Evolutionary conservation across 2,888 invertebrate genomes (phyloP).

Genomic region (Eupeodes luniger): DNA sequence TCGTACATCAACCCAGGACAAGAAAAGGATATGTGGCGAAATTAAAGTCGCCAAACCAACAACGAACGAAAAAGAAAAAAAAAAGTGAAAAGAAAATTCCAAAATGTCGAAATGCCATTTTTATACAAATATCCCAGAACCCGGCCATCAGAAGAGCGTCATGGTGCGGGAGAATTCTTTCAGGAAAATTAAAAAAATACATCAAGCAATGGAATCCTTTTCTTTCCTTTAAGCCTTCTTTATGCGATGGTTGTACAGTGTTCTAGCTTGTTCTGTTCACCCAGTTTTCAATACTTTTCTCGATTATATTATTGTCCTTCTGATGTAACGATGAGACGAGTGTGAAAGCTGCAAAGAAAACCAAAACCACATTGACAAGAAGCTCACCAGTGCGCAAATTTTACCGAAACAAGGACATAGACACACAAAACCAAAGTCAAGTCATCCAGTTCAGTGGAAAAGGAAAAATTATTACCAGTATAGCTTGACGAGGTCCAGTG

Average conservation of each 20-base stretch:
- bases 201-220: slow-evolving; percentile 46
- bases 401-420: slow-evolving; percentile 37
- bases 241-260: background rate
- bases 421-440: slow-evolving; percentile 55
- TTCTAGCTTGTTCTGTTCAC: background rate
- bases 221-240: slow-evolving; percentile 14
- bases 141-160: no score
- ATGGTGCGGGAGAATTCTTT: slow-evolving; percentile 46
- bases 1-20: slow-evolving; percentile 27
- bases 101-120: slow-evolving; percentile 55
- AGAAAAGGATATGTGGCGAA: slow-evolving; percentile 42
- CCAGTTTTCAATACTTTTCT: slow-evolving; percentile 30
- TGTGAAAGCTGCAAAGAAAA: slow-evolving; percentile 16
- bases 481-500: slow-evolving; percentile 43
- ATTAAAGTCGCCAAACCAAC: slow-evolving; percentile 59
- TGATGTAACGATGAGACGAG: slow-evolving; percentile 4
- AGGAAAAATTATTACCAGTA: slow-evolving; percentile 54
- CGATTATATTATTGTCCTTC: slow-evolving; percentile 49
- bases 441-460: slow-evolving; percentile 61
- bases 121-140: slow-evolving; percentile 6
- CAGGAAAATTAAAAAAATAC: slow-evolving; percentile 66
- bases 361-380: slow-evolving; percentile 57
- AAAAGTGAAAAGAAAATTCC: slow-evolving; percentile 42
- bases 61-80: background rate
- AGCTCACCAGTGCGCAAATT: slow-evolving; percentile 31